A percentile compares a stretch with the other conserved stretches of the same genome.
Conservation (phyloP, 2,113 vertebrate species). For the Oryzias curvinotus region DNA sequence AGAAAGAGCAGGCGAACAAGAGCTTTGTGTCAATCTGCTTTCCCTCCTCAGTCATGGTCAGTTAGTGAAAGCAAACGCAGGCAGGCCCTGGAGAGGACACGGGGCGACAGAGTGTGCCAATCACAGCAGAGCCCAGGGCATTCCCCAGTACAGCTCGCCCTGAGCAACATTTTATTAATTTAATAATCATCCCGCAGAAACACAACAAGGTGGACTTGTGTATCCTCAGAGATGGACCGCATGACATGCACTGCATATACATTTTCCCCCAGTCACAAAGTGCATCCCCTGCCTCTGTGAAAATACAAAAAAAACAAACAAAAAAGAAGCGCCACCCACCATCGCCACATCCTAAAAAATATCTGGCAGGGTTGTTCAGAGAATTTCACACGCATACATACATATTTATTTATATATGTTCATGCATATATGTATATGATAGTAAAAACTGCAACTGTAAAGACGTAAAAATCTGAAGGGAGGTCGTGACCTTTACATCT, state of each 20-base stretch:
- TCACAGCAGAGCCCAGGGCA: conserved; percentile 72
- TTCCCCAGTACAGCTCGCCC: conserved; percentile 65
- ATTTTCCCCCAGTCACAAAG: neutral
- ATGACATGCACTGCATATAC: neutral
- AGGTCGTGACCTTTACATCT: no score
- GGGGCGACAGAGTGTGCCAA: conserved; percentile 70
- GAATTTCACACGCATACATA: no score
- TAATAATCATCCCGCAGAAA: conserved; percentile 81
- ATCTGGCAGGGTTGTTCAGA: no score
- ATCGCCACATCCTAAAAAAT: no score
- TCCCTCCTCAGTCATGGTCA: conserved; percentile 71
- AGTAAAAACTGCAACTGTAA: no score
- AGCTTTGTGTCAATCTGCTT: conserved; percentile 63
- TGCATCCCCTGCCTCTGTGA: no score
- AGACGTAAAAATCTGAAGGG: no score
- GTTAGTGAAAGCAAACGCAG: conserved; percentile 79
- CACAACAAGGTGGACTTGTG: conserved; percentile 38
- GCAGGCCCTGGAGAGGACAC: conserved; percentile 61
- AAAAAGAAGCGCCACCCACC: no score
- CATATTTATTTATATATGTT: no score
- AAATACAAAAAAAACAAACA: no score
- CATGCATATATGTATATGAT: no score
- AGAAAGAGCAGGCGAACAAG: conserved; percentile 5
- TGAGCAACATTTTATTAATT: conserved; percentile 81
- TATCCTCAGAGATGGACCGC: conserved; percentile 39